Conservation (phyloP, 2,113 vertebrate genomes). For the Dissostichus mawsoni region DNA sequence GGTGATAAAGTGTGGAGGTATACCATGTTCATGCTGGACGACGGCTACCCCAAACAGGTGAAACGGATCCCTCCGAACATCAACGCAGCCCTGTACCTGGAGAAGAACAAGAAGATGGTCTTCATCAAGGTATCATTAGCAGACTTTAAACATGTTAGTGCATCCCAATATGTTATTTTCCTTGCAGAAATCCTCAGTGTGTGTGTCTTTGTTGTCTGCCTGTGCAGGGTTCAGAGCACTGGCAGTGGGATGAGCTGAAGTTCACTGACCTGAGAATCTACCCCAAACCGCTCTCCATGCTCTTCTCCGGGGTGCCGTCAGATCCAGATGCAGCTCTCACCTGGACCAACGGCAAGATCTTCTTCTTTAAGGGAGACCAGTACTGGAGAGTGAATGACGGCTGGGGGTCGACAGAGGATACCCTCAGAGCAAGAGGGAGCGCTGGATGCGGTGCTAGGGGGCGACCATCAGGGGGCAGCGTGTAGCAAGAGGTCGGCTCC, state of each 20-base stretch:
- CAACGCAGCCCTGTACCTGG: constrained; percentile 88
- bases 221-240: constrained; percentile 81
- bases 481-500: constrained; percentile 10
- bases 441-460: constrained; percentile 88
- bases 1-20: constrained; percentile 89
- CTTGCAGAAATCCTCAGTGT: background rate
- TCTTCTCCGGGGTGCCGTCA: constrained; percentile 85
- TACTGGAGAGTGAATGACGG: constrained; percentile 88
- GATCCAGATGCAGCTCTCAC: constrained; percentile 85
- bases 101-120: constrained; percentile 89
- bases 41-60: constrained; percentile 88
- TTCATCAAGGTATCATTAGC: constrained; percentile 88
- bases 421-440: constrained; percentile 82
- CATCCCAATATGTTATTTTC: background rate
- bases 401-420: constrained; percentile 86
- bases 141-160: background rate
- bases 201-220: background rate
- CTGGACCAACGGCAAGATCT: constrained; percentile 88
- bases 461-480: constrained; percentile 64
- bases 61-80: constrained; percentile 85
- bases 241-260: constrained; percentile 90
- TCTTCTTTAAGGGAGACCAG: constrained; percentile 88
- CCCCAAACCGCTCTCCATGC: constrained; percentile 85
- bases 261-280: constrained; percentile 79
- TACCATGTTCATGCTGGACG: constrained; percentile 83